A percentile compares a stretch with the other conserved stretches of the same genome.
These are phyloP conservation scores for Amiota mariae DNA, from an alignment of 2,888 invertebrate species.

Conservation along the genomic window DNA sequence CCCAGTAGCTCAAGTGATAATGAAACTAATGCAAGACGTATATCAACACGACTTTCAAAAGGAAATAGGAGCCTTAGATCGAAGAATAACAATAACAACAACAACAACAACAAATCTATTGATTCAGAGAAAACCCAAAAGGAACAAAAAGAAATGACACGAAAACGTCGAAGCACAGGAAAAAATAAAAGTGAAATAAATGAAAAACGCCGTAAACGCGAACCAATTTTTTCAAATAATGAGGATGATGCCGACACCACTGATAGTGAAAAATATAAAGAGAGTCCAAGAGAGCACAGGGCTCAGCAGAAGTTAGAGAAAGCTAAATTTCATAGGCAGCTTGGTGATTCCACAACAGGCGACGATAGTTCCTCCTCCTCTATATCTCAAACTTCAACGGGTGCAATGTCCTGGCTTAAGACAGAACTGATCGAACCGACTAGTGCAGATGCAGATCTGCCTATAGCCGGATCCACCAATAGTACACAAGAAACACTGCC, in stretches of 20 bases:
- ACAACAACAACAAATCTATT: not conserved
- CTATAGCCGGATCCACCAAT: not conserved
- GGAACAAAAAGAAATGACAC: not conserved
- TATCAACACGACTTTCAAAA: not conserved
- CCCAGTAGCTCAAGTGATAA: slow-evolving; percentile 24
- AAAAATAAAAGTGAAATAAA: not conserved
- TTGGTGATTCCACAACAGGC: too few relatives aligned
- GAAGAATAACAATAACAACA: not conserved
- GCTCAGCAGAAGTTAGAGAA: too few relatives aligned
- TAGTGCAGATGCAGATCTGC: not conserved
- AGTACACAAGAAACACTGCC: not conserved
- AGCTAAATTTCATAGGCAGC: not conserved
- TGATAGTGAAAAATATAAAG: not conserved
- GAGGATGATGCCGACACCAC: not conserved
- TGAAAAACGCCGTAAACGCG: not conserved
- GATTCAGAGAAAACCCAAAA: not conserved
- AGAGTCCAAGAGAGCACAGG: not conserved
- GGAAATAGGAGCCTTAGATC: too few relatives aligned
- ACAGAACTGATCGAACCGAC: not conserved
- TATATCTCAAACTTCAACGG: too few relatives aligned
- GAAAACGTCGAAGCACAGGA: not conserved
- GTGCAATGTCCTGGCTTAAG: slow-evolving; percentile 17
- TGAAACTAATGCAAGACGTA: not conserved
- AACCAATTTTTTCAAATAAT: not conserved
- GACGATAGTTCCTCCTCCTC: too few relatives aligned